These are phyloP conservation scores for Napeogenes sylphis DNA, from an alignment of 2,888 invertebrate species.

Conservation along the genomic window DNA sequence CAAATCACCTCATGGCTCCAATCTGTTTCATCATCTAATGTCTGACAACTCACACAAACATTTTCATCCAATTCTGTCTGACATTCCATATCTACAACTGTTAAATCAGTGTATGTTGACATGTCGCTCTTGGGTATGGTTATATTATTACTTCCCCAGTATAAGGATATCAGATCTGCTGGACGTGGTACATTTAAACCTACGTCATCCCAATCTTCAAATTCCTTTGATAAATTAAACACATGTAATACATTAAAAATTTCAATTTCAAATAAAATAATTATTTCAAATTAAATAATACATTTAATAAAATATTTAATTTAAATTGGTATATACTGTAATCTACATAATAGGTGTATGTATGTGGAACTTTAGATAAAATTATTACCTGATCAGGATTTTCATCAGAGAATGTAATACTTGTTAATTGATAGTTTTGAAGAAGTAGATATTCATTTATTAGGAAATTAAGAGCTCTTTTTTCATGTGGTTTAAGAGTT, in stretches of 20 bases:
- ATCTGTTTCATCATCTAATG: constrained; percentile 56
- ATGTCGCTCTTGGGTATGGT: constrained; percentile 62
- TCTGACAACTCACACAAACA: constrained; percentile 67
- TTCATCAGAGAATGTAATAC: constrained; percentile 94
- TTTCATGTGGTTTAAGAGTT: constrained; percentile 88
- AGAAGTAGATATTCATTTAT: constrained; percentile 90
- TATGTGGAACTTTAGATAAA: constrained; percentile 4
- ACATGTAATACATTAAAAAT: neutral
- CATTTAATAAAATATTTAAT: too few relatives aligned
- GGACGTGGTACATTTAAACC: constrained; percentile 91
- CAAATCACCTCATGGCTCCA: constrained; percentile 68
- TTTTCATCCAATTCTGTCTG: constrained; percentile 73
- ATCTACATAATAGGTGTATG: too few relatives aligned
- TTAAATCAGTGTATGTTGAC: constrained; percentile 68
- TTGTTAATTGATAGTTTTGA: constrained; percentile 89
- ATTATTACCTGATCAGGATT: constrained; percentile 86
- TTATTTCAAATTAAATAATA: too few relatives aligned
- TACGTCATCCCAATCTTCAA: constrained; percentile 95
- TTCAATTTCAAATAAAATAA: too few relatives aligned
- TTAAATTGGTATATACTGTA: too few relatives aligned
- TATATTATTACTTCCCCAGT: constrained; percentile 75
- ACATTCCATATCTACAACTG: constrained; percentile 47
- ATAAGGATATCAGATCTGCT: constrained; percentile 83
- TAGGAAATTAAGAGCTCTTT: constrained; percentile 89
- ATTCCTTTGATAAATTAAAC: constrained; percentile 75